Conservation (phyloP, 2,888 invertebrate species). For the Listrodromus nycthemerus region DNA sequence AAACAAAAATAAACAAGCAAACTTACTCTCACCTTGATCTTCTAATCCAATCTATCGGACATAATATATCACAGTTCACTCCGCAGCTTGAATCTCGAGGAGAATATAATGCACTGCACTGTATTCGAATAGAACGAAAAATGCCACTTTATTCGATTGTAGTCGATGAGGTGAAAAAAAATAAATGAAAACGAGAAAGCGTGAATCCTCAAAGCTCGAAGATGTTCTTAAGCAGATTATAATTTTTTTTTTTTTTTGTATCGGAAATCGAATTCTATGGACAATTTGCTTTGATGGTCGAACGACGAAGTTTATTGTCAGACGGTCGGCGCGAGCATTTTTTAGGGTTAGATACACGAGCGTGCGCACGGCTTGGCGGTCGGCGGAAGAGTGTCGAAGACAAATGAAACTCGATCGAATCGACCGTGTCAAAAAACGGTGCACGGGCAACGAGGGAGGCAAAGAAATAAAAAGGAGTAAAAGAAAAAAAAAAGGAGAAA, state of each 20-base stretch:
- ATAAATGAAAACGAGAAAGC: background rate
- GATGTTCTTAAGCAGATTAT: background rate
- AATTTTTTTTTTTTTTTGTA: background rate
- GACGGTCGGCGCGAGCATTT: conserved; percentile 45
- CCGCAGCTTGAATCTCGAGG: conserved; percentile 38
- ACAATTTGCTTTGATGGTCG: background rate
- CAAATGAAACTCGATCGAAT: conserved; percentile 82
- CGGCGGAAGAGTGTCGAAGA: conserved; percentile 79
- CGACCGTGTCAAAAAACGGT: conserved; percentile 80
- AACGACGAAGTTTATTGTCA: conserved; percentile 9
- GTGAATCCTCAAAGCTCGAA: background rate
- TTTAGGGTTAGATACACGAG: conserved; percentile 66
- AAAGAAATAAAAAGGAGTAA: conserved; percentile 75
- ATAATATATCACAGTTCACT: conserved; percentile 71
- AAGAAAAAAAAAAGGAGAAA: conserved; percentile 77
- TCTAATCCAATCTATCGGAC: conserved; percentile 73
- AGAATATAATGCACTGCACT: conserved; percentile 63
- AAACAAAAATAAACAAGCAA: conserved; percentile 11
- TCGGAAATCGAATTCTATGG: background rate
- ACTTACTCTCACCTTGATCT: conserved; percentile 69
- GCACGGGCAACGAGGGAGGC: conserved; percentile 79
- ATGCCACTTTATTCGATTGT: conserved; percentile 20
- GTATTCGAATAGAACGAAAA: background rate
- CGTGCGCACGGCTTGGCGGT: conserved; percentile 70
- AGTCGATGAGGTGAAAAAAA: background rate